Evolutionary conservation across 2,113 vertebrate species (phyloP), one percentile per base, ranked within the genome.

Genomic region (Xyrauchen texanus): DNA sequence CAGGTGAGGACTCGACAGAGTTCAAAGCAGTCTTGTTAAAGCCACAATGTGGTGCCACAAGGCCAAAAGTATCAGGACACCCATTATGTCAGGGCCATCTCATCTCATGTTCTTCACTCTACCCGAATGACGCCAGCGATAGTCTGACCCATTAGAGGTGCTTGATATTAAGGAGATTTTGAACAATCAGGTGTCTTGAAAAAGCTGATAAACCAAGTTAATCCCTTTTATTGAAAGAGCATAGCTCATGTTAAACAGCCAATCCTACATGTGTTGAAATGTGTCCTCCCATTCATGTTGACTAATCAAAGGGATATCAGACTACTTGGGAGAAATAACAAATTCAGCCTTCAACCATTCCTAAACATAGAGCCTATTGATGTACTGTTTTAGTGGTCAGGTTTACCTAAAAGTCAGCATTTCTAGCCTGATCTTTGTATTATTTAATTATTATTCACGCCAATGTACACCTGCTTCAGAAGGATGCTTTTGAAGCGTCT

Each of bases 21-120:
- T 92, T 93, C 91, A 93, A 93, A 92, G 91, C 85, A 87, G 87
- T 90, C 89, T 90, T 87, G 90, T 93, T 92, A 90, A 89, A 90
- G 70, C 88, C 88, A 83, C 85, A 91, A 92, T 86, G 91, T 88
- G 90, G 91, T 88, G 87, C 88, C 67, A 44, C 53, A 45, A 74
- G 85, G 86, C 85, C 77, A 65, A 83, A 83, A 78, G 87, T 87
- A 88, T 83, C 81, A 89, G 84, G 82, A 80, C 78, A 86, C 84
- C 85, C 83, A 84, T 87, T 84, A 80, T 82, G 66, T 79, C 70
- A 74, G 55, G 49, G 61, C 7, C 70, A 0, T 51, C 71, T 8
- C 63, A 66, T 80, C 53, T 80, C 53, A 51, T 46, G 71, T 76
- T 66, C 64, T 68, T 61, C 49, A 16, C 5, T 65, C 45, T 49